Evolutionary conservation across 2,113 vertebrate species (phyloP).

Genomic region (Elachura formosa): DNA sequence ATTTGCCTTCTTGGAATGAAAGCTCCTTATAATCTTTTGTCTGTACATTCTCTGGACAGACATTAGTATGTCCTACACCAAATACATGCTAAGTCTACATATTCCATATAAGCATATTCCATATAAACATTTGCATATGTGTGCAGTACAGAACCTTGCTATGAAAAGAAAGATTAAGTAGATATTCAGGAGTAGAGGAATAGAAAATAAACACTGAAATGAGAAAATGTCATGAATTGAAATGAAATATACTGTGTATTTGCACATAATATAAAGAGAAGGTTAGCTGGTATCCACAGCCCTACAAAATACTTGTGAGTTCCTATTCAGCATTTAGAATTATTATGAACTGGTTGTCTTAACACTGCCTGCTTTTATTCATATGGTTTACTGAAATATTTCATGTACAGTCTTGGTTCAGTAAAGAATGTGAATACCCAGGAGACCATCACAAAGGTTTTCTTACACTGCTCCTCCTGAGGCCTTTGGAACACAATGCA

Average conservation of each 20-base stretch:
- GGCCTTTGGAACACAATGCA: neutral
- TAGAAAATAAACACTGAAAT: conserved; percentile 1
- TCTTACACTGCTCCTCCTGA: neutral
- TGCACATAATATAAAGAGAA: neutral
- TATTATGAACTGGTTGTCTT: neutral
- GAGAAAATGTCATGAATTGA: neutral
- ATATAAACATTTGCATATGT: neutral
- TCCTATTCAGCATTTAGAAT: neutral
- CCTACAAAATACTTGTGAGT: neutral
- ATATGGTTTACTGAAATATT: neutral
- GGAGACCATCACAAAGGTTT: neutral
- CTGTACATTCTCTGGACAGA: neutral
- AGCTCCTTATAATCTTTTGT: neutral
- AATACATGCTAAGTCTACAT: neutral
- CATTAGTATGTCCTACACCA: neutral
- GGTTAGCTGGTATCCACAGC: neutral
- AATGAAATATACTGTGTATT: neutral
- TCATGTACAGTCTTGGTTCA: neutral
- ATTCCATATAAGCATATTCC: neutral
- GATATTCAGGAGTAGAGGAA: neutral
- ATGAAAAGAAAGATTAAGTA: neutral
- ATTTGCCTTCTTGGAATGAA: neutral
- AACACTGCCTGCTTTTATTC: neutral
- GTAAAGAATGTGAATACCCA: neutral
- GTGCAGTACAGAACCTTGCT: neutral